phyloP scores from a whole-genome alignment of 2,888 invertebrate genomes.

The Hipparchia sbordonii region DNA sequence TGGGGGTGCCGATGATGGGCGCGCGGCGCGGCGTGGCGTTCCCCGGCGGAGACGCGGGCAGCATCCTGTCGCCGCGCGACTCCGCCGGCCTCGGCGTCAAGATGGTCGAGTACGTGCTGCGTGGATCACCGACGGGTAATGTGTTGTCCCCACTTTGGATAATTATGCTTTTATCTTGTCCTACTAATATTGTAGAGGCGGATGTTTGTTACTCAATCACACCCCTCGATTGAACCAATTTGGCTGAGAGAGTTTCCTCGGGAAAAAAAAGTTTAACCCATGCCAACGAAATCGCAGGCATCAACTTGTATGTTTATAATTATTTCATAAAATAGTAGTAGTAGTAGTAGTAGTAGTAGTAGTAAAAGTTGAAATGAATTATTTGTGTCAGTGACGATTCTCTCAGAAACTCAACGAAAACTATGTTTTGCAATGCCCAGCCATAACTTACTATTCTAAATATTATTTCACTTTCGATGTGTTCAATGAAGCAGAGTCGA shows the following conservation, averaged over 20 bases:
- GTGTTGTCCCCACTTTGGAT: neutral
- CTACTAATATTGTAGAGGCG: no score
- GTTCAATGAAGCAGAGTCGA: slow-evolving; percentile 19
- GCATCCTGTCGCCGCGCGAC: slow-evolving; percentile 90
- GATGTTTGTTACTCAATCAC: no score
- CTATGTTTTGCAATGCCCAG: neutral
- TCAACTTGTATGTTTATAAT: no score
- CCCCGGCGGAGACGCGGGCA: slow-evolving; percentile 85
- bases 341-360: no score
- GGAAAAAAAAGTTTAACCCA: no score
- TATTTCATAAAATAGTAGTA: no score
- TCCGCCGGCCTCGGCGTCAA: slow-evolving; percentile 97
- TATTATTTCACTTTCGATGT: slow-evolving; percentile 14
- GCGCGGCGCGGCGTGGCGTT: slow-evolving; percentile 87
- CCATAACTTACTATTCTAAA: slow-evolving; percentile 4
- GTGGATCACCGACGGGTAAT: slow-evolving; percentile 91
- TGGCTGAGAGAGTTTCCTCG: no score
- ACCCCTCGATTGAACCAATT: no score
- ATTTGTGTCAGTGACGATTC: neutral
- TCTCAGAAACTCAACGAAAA: neutral
- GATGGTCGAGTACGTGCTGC: slow-evolving; percentile 99
- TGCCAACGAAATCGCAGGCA: no score
- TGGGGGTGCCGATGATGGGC: slow-evolving; percentile 84
- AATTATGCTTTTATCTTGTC: no score
- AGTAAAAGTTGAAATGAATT: no score